phyloP scores from a whole-genome alignment of 2,888 invertebrate species.

The Stegana nigrithorax region DNA sequence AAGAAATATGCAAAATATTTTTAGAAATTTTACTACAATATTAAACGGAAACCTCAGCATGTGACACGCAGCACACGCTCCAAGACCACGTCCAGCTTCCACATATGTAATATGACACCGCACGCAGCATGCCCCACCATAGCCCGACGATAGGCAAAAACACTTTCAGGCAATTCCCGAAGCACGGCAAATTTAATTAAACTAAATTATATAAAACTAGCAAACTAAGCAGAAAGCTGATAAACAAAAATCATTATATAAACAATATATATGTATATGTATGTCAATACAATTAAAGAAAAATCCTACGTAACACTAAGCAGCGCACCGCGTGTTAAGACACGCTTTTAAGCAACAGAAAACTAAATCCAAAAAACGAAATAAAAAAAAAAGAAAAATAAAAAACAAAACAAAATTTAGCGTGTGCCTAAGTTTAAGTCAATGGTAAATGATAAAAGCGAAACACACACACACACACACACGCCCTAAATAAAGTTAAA shows the following conservation, averaged over 20 bases:
- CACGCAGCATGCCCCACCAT: conserved; percentile 4
- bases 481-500: conserved; percentile 33
- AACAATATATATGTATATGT: no score
- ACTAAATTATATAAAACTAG: background rate
- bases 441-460: conserved; percentile 49
- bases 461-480: no score
- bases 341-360: no score
- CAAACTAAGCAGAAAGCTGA: background rate
- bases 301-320: conserved; percentile 1
- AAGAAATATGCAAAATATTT: conserved; percentile 25
- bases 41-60: background rate
- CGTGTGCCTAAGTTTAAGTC: conserved; percentile 45
- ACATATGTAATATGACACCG: conserved; percentile 26
- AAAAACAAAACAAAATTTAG: no score
- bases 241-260: no score
- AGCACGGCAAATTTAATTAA: conserved; percentile 10
- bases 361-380: no score
- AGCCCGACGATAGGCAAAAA: no score
- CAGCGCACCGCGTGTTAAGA: conserved; percentile 29
- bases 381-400: background rate
- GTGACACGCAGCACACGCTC: conserved; percentile 17
- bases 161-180: no score
- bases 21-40: conserved; percentile 30
- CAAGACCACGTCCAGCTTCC: background rate
- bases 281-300: background rate